These are phyloP conservation scores for Liparis tanakae DNA, from an alignment of 2,797 vertebrate species.

Conservation along the genomic window DNA sequence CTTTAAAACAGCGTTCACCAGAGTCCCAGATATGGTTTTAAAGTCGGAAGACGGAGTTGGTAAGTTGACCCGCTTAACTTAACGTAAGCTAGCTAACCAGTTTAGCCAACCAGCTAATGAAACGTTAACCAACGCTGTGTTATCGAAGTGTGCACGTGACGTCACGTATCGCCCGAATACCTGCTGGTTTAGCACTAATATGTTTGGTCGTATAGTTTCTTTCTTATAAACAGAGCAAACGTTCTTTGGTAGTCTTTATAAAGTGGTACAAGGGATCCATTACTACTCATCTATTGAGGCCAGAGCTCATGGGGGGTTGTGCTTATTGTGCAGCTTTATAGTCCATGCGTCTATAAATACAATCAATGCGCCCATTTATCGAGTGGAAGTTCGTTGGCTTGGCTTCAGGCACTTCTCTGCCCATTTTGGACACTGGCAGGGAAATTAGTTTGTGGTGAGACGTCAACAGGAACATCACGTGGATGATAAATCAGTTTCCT, in stretches of 20 bases:
- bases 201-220: not conserved
- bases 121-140: not conserved
- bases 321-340: slow-evolving; percentile 44
- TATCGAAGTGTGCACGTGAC: not conserved
- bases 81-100: slow-evolving; percentile 35
- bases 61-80: slow-evolving; percentile 69
- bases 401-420: not conserved
- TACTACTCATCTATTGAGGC: slow-evolving; percentile 63
- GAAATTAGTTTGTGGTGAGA: not conserved
- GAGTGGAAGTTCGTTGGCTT: slow-evolving; percentile 17
- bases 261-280: slow-evolving; percentile 68
- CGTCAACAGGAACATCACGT: not conserved
- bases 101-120: slow-evolving; percentile 26
- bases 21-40: slow-evolving; percentile 75
- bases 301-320: slow-evolving; percentile 41
- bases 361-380: slow-evolving; percentile 58
- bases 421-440: not conserved
- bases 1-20: not conserved
- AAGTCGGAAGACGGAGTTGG: slow-evolving; percentile 85
- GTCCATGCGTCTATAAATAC: slow-evolving; percentile 58
- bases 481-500: slow-evolving; percentile 5
- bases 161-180: no score
- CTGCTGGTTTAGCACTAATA: not conserved
- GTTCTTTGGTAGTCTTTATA: slow-evolving; percentile 41
- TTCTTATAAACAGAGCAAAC: not conserved